Conservation (phyloP, 2,888 invertebrate genomes). For the Brachyptera risi region DNA sequence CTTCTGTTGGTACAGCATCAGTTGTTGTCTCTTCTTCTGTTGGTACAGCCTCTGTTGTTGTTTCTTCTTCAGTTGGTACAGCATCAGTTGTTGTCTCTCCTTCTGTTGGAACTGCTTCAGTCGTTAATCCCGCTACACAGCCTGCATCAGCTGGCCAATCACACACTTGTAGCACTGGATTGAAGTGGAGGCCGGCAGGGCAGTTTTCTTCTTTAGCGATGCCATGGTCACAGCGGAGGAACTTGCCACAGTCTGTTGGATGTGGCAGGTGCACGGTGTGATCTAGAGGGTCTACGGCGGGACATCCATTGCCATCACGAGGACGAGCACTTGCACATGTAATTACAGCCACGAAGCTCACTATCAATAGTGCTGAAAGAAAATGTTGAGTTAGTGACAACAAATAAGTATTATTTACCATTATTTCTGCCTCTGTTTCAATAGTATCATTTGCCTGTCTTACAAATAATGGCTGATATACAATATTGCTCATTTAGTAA, state of each 20-base stretch:
- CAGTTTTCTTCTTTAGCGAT: slow-evolving; percentile 32
- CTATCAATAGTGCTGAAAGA: too few relatives aligned
- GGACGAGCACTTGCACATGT: too few relatives aligned
- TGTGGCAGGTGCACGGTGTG: slow-evolving; percentile 20
- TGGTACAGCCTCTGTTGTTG: background rate
- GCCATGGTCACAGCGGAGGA: slow-evolving; percentile 35
- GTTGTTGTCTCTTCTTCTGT: background rate
- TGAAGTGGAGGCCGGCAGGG: slow-evolving; percentile 35
- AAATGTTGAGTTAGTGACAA: too few relatives aligned
- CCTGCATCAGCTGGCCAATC: slow-evolving; percentile 35
- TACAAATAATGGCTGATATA: too few relatives aligned
- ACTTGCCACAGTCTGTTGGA: slow-evolving; percentile 18
- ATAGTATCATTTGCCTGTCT: too few relatives aligned
- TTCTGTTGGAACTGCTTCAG: background rate
- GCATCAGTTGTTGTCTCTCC: background rate
- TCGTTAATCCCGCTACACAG: slow-evolving; percentile 16
- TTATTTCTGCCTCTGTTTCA: too few relatives aligned
- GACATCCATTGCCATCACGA: slow-evolving; percentile 12
- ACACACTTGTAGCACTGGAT: slow-evolving; percentile 33
- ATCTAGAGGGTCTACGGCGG: background rate
- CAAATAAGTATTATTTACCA: too few relatives aligned
- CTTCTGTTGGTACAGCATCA: slow-evolving; percentile 31
- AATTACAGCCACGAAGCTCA: too few relatives aligned
- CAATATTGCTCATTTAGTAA: too few relatives aligned
- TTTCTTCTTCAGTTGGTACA: background rate